Evolutionary conservation across 1,140 invertebrate species (phyloP), one percentile per base, ranked within the genome.

Genomic region (Lasioglossum albipes): DNA sequence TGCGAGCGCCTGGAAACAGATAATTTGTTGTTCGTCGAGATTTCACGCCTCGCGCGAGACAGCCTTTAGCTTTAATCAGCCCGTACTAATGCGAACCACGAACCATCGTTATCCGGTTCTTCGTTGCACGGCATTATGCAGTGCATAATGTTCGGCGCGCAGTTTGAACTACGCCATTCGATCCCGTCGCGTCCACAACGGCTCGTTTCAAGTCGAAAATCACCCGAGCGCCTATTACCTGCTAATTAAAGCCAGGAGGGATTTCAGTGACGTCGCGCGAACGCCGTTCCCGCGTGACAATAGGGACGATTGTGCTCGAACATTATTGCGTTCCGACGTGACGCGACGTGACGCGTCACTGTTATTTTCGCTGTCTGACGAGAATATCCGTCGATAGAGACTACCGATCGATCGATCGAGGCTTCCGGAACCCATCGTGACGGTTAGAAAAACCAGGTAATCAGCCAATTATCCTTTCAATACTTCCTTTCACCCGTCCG

Each of bases 161-260:
- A 49, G 57, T 41, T 78, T 61, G 69, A 69, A 42, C 62, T 42
- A 67, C 66, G 75, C 59, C 65, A 12, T 41, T 22, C 27, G 45
- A 59, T 70, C 61, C 22, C 71, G 45, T 54, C 68, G 31, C 49
- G 52, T 27, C 54, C 52, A 65, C 27, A 61, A 72, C 36, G 57
- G 49, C 9, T 18, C 57, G 69, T 42, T 27, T 36, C 61, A 66
- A 52, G 41, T 49, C 62, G 54, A 68, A 59, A 79, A 72, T 80
- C 41, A 45, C 31, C 57, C 42, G 27, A 36, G 0, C 80, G 80
- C 66, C 52, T 54, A 36, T 71, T 75, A 84, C 82, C 81, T 80
- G 82, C 49, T 84, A 84, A 84, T 84, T 72, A 68, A 80, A 80
- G 65, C 71, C 71, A 67, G 45, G 61, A 75, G 36, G 36, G 41